These are phyloP conservation scores for Tylochromis polylepis DNA, from an alignment of 2,113 vertebrate genomes.

Conservation along the genomic window DNA sequence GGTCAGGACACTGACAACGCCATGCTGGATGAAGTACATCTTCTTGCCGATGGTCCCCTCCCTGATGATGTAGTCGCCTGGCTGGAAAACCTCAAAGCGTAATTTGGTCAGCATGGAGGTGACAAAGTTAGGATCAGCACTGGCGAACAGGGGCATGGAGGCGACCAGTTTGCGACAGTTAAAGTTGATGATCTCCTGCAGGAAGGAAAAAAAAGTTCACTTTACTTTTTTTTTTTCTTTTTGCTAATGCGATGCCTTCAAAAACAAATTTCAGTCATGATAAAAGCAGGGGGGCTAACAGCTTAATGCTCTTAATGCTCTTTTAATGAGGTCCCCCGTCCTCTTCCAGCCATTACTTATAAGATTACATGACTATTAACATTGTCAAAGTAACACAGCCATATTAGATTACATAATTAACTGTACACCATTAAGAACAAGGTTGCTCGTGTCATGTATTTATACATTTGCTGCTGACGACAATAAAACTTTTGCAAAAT, in stretches of 20 bases:
- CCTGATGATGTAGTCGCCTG: slow-evolving; percentile 89
- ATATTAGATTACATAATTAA: slow-evolving; percentile 40
- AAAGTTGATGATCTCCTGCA: slow-evolving; percentile 97
- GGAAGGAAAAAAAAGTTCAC: not conserved
- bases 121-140: slow-evolving; percentile 96
- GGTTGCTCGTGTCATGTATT: not conserved
- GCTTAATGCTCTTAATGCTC: slow-evolving; percentile 52
- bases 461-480: not conserved
- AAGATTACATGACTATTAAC: slow-evolving; percentile 57
- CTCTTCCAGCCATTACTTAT: slow-evolving; percentile 47
- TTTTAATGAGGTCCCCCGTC: slow-evolving; percentile 45
- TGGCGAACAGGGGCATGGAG: slow-evolving; percentile 96
- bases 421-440: slow-evolving; percentile 12
- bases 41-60: slow-evolving; percentile 96
- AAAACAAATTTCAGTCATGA: slow-evolving; percentile 27
- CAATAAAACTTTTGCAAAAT: not conserved
- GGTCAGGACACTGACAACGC: slow-evolving; percentile 90
- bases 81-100: slow-evolving; percentile 95
- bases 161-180: slow-evolving; percentile 97
- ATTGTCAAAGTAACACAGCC: slow-evolving; percentile 34
- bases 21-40: slow-evolving; percentile 99
- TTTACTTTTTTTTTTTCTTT: not conserved
- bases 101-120: slow-evolving; percentile 97
- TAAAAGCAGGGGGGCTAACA: slow-evolving; percentile 36
- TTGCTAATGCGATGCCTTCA: not conserved